Conservation (phyloP, 2,888 invertebrate species). For the Perdita meconis region DNA sequence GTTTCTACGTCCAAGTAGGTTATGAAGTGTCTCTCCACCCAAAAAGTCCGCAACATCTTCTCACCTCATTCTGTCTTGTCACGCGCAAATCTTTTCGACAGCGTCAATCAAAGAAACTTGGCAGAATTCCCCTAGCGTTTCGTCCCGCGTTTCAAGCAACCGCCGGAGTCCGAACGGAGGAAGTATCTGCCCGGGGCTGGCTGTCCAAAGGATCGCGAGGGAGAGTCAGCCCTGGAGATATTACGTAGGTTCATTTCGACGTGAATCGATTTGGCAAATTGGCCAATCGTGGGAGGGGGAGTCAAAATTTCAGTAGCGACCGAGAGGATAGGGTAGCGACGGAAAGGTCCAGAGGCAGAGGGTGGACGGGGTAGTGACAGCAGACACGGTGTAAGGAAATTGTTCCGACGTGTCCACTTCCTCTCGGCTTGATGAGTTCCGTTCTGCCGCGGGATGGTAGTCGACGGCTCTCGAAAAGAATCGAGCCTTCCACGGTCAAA, state of each 20-base stretch:
- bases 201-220: conserved; percentile 55
- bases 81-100: background rate
- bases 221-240: conserved; percentile 57
- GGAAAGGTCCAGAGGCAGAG: conserved; percentile 51
- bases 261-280: conserved; percentile 82
- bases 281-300: conserved; percentile 81
- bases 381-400: conserved; percentile 81
- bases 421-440: conserved; percentile 83
- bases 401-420: conserved; percentile 84
- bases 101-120: background rate
- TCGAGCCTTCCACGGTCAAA: conserved; percentile 41
- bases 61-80: background rate
- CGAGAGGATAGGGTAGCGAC: conserved; percentile 65
- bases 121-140: background rate
- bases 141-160: background rate
- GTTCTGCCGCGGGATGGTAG: conserved; percentile 70
- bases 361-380: conserved; percentile 30
- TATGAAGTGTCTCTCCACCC: no score
- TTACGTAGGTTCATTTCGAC: conserved; percentile 76
- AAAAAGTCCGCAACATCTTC: no score
- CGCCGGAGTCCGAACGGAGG: background rate
- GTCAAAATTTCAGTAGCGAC: conserved; percentile 73
- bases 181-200: conserved; percentile 2
- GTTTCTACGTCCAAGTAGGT: background rate
- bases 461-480: conserved; percentile 43